Evolutionary conservation across 53 echinoderm and acorn worm genomes (phyloP).

Genomic region (Mesocentrotus franciscanus): DNA sequence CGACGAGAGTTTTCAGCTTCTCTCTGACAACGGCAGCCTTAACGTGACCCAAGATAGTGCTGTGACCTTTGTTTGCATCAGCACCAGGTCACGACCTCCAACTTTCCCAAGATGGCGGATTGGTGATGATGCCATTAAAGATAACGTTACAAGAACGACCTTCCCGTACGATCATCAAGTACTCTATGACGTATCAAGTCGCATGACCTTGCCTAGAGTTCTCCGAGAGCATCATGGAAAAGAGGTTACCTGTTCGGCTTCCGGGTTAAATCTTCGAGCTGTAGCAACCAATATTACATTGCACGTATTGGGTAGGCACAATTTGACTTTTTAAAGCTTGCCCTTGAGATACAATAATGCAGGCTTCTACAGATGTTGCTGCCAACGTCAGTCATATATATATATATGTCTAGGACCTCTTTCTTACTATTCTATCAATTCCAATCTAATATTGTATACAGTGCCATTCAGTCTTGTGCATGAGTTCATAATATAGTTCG

Average conservation of each 20-base stretch:
- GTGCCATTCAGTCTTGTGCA: no score
- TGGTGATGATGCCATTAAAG: neutral
- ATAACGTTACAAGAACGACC: neutral
- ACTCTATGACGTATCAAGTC: neutral
- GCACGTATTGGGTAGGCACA: neutral
- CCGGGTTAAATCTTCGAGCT: neutral
- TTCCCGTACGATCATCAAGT: neutral
- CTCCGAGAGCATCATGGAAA: neutral
- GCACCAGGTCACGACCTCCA: neutral
- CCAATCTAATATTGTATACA: no score
- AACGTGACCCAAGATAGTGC: neutral
- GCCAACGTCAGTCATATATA: no score
- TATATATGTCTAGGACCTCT: no score
- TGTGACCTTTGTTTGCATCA: conserved; percentile 9
- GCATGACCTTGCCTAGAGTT: neutral
- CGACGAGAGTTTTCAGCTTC: neutral
- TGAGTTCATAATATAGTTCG: no score
- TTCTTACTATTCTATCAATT: no score
- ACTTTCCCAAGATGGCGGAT: neutral
- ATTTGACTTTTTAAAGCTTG: neutral
- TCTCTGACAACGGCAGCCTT: neutral
- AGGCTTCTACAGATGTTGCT: no score
- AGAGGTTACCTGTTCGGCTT: neutral
- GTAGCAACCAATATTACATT: neutral
- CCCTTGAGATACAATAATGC: no score